Conservation (phyloP, 2,797 vertebrate species). For the Paramormyrops hopkinsi region DNA sequence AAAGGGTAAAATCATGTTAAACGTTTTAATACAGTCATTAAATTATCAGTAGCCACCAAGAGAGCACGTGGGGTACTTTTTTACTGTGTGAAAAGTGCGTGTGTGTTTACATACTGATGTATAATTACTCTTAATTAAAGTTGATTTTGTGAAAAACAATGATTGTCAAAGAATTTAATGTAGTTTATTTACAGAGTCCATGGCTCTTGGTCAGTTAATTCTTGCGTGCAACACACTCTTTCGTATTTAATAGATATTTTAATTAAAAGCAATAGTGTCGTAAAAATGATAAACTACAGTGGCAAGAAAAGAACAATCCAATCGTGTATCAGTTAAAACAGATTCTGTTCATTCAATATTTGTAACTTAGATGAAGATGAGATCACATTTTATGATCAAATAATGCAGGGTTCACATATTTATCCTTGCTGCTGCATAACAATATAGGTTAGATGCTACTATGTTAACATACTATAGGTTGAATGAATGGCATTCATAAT, state of each 20-base stretch:
- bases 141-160: not conserved
- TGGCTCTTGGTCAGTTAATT: not conserved
- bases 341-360: not conserved
- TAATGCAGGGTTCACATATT: not conserved
- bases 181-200: not conserved
- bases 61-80: not conserved
- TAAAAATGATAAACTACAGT: not conserved
- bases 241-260: not conserved
- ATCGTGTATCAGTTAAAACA: not conserved
- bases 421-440: not conserved
- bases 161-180: not conserved
- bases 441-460: not conserved
- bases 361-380: not conserved
- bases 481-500: not conserved
- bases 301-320: not conserved
- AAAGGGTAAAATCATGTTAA: not conserved
- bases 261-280: not conserved
- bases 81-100: not conserved
- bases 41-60: not conserved
- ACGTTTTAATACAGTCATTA: not conserved
- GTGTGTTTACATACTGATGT: not conserved
- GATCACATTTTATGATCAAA: not conserved
- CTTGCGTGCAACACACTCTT: not conserved
- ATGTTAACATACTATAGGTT: not conserved
- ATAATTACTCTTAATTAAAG: not conserved